Conservation (phyloP, 2,113 vertebrate species). For the Tragelaphus imberbis region DNA sequence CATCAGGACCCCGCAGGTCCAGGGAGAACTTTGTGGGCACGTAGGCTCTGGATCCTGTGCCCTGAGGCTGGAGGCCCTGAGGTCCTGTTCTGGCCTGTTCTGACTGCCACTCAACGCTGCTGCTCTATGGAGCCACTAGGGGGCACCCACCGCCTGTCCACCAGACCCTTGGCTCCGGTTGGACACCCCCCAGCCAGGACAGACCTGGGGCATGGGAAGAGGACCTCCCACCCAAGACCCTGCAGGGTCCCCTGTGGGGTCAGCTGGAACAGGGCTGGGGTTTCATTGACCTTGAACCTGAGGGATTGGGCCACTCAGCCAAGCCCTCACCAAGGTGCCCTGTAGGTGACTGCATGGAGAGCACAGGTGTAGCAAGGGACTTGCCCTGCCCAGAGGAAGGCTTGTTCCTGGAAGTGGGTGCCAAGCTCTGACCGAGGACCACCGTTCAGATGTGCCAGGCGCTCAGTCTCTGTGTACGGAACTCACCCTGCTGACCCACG, state of each 20-base stretch:
- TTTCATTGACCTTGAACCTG: neutral
- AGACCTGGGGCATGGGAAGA: rapidly evolving
- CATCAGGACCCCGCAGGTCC: neutral
- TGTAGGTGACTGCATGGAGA: rapidly evolving
- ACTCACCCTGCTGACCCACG: neutral
- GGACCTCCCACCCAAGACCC: neutral
- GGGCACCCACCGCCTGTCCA: rapidly evolving
- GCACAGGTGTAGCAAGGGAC: neutral
- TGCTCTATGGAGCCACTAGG: neutral
- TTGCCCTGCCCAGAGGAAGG: neutral
- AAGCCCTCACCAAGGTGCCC: too few relatives aligned
- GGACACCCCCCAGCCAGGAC: rapidly evolving
- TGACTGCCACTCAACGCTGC: rapidly evolving
- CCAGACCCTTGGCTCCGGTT: neutral
- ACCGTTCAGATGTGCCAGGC: too few relatives aligned
- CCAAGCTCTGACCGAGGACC: neutral
- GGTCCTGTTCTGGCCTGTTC: neutral
- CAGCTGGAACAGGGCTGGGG: too few relatives aligned
- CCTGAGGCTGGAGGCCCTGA: neutral
- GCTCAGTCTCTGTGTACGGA: neutral
- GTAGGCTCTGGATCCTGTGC: neutral
- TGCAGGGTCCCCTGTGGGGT: neutral
- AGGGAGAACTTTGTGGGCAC: neutral
- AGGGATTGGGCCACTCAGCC: rapidly evolving
- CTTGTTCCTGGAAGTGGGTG: neutral